phyloP scores from a whole-genome alignment of 2,888 invertebrate species.

The Pollenia angustigena region DNA sequence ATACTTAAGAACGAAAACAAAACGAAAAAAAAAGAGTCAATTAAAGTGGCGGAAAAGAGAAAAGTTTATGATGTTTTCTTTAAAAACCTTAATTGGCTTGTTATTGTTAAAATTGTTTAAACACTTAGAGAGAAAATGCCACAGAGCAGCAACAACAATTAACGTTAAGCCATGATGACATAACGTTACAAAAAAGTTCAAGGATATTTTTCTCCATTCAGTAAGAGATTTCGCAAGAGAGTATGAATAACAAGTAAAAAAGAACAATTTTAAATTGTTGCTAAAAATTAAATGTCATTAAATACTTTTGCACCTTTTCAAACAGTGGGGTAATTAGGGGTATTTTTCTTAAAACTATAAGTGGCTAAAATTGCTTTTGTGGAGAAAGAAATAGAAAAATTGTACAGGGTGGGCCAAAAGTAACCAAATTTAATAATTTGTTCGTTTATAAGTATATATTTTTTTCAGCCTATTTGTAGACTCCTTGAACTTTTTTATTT shows the following conservation, averaged over 20 bases:
- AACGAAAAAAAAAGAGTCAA: neutral
- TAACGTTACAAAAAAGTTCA: conserved; percentile 29
- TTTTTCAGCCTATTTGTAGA: no score
- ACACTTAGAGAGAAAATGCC: conserved; percentile 36
- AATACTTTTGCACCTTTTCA: conserved; percentile 28
- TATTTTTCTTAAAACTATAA: neutral
- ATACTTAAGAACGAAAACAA: neutral
- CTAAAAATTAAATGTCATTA: conserved; percentile 33
- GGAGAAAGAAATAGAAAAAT: neutral
- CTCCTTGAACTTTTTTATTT: no score
- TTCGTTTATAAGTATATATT: no score
- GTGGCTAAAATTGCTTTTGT: neutral
- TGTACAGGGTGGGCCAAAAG: no score
- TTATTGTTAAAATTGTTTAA: conserved; percentile 60
- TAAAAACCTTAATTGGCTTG: conserved; percentile 64
- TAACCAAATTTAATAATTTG: no score
- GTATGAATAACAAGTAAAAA: neutral
- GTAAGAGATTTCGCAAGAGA: neutral
- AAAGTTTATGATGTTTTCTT: conserved; percentile 27
- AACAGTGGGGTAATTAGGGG: conserved; percentile 15
- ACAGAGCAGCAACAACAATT: neutral
- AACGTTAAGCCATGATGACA: neutral
- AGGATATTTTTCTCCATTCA: conserved; percentile 27
- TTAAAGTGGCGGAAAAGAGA: neutral
- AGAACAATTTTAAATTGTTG: neutral